Evolutionary conservation across 2,113 vertebrate genomes (phyloP).

Genomic region (Coregonus clupeaformis): DNA sequence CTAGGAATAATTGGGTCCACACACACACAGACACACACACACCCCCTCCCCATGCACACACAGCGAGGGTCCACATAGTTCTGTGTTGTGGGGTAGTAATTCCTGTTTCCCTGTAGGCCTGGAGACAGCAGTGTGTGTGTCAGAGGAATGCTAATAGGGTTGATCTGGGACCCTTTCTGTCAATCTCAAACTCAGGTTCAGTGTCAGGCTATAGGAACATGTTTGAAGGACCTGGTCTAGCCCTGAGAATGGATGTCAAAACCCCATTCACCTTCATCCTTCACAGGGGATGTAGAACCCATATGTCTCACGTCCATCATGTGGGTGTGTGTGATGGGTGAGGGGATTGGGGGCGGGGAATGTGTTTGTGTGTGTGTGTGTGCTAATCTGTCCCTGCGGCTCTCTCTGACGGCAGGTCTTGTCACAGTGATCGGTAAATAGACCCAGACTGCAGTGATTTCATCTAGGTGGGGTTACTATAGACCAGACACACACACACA

Average conservation of each 20-base stretch:
- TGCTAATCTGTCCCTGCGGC: not conserved
- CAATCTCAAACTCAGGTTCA: not conserved
- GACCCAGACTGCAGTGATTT: constrained; percentile 13
- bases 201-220: not conserved
- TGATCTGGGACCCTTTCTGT: constrained; percentile 1
- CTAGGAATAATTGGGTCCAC: constrained; percentile 38
- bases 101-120: not conserved
- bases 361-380: not conserved
- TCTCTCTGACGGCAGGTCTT: not conserved
- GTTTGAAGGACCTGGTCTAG: not conserved
- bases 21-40: constrained; percentile 5
- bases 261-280: constrained; percentile 1
- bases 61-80: constrained; percentile 3
- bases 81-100: constrained; percentile 1
- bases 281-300: not conserved
- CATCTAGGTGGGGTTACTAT: not conserved
- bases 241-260: not conserved
- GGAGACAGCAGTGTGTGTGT: constrained; percentile 4
- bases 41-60: not conserved
- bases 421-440: not conserved
- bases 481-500: constrained; percentile 1
- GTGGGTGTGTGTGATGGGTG: not conserved
- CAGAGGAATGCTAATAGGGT: constrained; percentile 13
- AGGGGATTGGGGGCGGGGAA: not conserved
- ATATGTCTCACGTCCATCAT: not conserved